Conservation (phyloP, 2,888 invertebrate genomes). For the Sesia bembeciformis region DNA sequence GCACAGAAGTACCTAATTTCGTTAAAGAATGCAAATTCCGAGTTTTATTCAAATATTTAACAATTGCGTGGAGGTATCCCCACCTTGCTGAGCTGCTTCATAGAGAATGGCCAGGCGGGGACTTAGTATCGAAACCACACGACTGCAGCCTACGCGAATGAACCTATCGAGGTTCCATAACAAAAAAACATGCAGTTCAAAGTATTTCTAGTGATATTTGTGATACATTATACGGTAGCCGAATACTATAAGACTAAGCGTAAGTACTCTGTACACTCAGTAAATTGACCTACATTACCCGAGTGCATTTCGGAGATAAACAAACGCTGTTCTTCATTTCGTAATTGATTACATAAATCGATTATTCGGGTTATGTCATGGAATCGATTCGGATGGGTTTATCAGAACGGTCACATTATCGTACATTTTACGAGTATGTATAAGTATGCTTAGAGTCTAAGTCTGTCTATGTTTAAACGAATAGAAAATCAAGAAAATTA, state of each 20-base stretch:
- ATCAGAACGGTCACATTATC: no score
- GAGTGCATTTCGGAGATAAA: constrained; percentile 16
- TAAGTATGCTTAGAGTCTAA: no score
- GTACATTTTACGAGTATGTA: no score
- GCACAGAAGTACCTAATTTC: neutral
- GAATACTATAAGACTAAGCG: constrained; percentile 63
- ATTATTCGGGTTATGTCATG: constrained; percentile 25
- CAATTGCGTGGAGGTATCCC: constrained; percentile 57
- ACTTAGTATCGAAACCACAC: constrained; percentile 51
- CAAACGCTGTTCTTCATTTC: constrained; percentile 9
- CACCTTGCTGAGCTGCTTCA: constrained; percentile 37
- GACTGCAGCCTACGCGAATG: constrained; percentile 43
- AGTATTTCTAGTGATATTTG: constrained; percentile 54
- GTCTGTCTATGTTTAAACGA: no score
- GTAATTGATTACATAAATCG: constrained; percentile 27
- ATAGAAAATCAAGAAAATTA: no score
- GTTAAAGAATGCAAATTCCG: constrained; percentile 24
- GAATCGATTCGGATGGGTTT: constrained; percentile 5
- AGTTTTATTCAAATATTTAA: constrained; percentile 61
- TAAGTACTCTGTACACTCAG: constrained; percentile 32
- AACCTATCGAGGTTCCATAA: constrained; percentile 16
- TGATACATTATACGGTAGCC: constrained; percentile 42
- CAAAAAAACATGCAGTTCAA: constrained; percentile 47
- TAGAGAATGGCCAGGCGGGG: constrained; percentile 31
- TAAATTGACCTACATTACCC: constrained; percentile 11